Conservation (phyloP, 2,797 vertebrate genomes). For the Melanotaenia trifasciata region DNA sequence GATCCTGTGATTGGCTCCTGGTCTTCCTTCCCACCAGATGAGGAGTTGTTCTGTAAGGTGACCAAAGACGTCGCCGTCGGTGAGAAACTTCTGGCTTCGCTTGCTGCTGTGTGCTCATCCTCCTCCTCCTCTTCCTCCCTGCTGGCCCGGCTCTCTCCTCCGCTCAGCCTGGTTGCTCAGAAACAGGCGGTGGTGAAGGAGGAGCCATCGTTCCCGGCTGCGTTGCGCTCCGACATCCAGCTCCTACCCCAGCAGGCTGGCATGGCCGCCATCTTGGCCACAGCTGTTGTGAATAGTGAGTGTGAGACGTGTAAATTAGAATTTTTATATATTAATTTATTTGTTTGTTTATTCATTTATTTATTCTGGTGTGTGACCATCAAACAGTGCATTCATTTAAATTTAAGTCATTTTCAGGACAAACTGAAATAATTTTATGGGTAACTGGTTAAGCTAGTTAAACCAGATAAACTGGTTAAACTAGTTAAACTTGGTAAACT, state of each 20-base stretch:
- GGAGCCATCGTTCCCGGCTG: slow-evolving; percentile 77
- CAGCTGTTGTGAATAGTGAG: slow-evolving; percentile 96
- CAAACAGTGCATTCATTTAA: too few species aligned
- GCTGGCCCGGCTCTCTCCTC: slow-evolving; percentile 60
- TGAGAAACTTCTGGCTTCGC: slow-evolving; percentile 73
- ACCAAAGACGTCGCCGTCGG: slow-evolving; percentile 81
- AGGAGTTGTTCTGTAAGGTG: slow-evolving; percentile 90
- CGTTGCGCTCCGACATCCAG: slow-evolving; percentile 89
- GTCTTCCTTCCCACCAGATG: slow-evolving; percentile 76
- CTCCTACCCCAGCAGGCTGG: slow-evolving; percentile 97
- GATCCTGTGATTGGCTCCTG: not conserved
- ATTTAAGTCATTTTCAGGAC: too few species aligned
- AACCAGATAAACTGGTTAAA: too few species aligned
- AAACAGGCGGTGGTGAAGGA: slow-evolving; percentile 78
- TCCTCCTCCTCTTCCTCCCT: slow-evolving; percentile 60
- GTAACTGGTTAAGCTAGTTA: too few species aligned
- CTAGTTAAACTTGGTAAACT: too few species aligned
- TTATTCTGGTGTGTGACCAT: too few species aligned
- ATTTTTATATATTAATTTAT: too few species aligned
- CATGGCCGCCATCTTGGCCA: slow-evolving; percentile 97
- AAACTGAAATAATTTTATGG: too few species aligned
- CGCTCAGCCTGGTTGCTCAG: slow-evolving; percentile 63
- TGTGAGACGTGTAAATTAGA: slow-evolving; percentile 20
- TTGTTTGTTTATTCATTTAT: too few species aligned
- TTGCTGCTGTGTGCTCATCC: slow-evolving; percentile 66